These are phyloP conservation scores for Chloroceryle inda DNA, from an alignment of 2,797 vertebrate species.

Conservation along the genomic window DNA sequence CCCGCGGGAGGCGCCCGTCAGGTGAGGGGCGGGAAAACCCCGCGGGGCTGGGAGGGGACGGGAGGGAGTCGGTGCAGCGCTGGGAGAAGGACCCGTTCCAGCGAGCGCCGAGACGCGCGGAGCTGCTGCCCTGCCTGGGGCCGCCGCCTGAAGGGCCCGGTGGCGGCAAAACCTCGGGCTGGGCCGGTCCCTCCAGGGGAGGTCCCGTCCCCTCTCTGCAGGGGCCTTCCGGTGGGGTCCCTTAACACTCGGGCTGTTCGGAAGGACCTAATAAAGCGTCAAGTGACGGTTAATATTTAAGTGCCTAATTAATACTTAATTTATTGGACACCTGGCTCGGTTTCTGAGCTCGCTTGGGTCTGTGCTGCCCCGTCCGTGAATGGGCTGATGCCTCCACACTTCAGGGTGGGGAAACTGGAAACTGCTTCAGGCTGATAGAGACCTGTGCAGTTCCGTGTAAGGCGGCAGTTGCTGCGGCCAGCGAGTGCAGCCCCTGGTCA, in stretches of 20 bases:
- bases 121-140: neutral
- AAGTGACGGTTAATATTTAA: neutral
- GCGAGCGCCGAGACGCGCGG: neutral
- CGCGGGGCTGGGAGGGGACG: neutral
- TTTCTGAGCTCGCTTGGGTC: neutral
- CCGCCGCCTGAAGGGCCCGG: neutral
- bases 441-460: neutral
- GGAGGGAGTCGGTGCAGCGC: neutral
- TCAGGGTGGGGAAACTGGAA: neutral
- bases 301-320: neutral
- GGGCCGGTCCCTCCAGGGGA: neutral
- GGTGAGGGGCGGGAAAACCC: neutral
- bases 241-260: neutral
- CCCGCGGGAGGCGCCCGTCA: neutral
- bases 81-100: no score
- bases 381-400: neutral
- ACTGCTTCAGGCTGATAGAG: neutral
- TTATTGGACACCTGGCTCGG: accelerated
- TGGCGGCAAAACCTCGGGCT: neutral
- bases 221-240: no score
- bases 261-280: neutral
- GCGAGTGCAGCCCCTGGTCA: accelerated
- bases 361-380: accelerated
- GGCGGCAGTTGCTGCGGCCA: accelerated
- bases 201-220: neutral